Percentiles rank a stretch among this genome's conserved stretches.
These are phyloP conservation scores for Drosophila saltans DNA, from an alignment of 1,140 invertebrate genomes.

Conservation along the genomic window DNA sequence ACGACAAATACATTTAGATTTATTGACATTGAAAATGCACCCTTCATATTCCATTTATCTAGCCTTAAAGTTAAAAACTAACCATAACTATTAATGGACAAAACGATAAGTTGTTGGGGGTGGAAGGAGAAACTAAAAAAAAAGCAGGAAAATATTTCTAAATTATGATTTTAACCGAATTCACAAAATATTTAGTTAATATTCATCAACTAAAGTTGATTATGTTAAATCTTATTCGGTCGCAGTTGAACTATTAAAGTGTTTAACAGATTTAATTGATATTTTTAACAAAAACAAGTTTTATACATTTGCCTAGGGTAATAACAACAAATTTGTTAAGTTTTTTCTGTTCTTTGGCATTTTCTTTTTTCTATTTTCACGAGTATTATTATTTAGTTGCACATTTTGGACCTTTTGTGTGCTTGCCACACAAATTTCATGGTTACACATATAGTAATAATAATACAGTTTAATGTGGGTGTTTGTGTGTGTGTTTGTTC, in stretches of 20 bases:
- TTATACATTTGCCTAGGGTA: slow-evolving; percentile 13
- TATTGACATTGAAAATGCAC: slow-evolving; percentile 78
- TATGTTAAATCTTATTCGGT: slow-evolving; percentile 14
- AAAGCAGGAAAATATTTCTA: background rate
- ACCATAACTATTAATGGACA: slow-evolving; percentile 36
- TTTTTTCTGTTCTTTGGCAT: slow-evolving; percentile 17
- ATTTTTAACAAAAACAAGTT: slow-evolving; percentile 40
- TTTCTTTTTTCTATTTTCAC: slow-evolving; percentile 18
- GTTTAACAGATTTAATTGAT: slow-evolving; percentile 37
- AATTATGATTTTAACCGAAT: slow-evolving; percentile 15
- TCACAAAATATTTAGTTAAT: background rate
- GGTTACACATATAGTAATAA: slow-evolving; percentile 69
- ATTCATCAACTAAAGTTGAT: background rate
- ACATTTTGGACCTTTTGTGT: slow-evolving; percentile 72
- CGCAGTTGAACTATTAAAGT: slow-evolving; percentile 21
- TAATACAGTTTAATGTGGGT: slow-evolving; percentile 13
- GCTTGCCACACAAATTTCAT: slow-evolving; percentile 45
- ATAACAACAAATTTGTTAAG: slow-evolving; percentile 37
- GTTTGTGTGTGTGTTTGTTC: slow-evolving; percentile 11
- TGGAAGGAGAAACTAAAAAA: background rate
- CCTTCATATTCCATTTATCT: slow-evolving; percentile 65
- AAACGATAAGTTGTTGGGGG: background rate
- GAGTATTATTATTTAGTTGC: slow-evolving; percentile 74
- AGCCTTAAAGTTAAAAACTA: slow-evolving; percentile 44
- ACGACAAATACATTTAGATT: slow-evolving; percentile 76